phyloP scores from a whole-genome alignment of 2,797 vertebrate genomes.

The Lepidocolaptes lacrymiger region DNA sequence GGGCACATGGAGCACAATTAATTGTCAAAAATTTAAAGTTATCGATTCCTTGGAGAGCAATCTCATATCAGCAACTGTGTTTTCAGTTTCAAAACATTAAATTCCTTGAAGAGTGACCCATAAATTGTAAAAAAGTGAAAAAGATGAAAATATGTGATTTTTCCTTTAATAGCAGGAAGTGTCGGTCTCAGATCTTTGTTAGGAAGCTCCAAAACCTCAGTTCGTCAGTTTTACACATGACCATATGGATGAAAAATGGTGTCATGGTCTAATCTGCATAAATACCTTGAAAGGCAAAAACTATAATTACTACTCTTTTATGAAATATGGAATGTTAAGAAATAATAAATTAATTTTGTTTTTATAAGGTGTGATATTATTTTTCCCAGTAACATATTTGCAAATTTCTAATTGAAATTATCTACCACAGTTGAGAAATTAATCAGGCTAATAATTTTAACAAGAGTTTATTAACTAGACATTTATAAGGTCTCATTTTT shows the following conservation, averaged over 20 bases:
- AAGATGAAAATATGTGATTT: neutral
- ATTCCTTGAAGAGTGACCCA: neutral
- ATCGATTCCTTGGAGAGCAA: neutral
- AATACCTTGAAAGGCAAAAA: neutral
- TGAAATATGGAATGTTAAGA: neutral
- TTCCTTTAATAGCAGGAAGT: neutral
- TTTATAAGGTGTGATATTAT: neutral
- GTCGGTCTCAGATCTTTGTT: neutral
- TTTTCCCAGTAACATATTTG: neutral
- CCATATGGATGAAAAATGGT: neutral
- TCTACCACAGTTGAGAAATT: conserved; percentile 1
- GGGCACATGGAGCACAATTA: neutral
- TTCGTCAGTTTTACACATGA: neutral
- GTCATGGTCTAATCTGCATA: neutral
- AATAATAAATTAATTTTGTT: neutral
- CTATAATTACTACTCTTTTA: neutral
- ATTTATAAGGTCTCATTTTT: neutral
- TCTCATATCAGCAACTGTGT: neutral
- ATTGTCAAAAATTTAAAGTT: neutral
- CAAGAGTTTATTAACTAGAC: conserved; percentile 11
- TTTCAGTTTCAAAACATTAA: neutral
- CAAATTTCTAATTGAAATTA: neutral
- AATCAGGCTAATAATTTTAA: conserved; percentile 44
- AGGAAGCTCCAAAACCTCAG: neutral
- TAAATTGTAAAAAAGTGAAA: neutral